A percentile compares a stretch with the other conserved stretches of the same genome.
These are phyloP conservation scores for Parauchenoglanis punctatus DNA, from an alignment of 2,797 vertebrate species.

Conservation along the genomic window DNA sequence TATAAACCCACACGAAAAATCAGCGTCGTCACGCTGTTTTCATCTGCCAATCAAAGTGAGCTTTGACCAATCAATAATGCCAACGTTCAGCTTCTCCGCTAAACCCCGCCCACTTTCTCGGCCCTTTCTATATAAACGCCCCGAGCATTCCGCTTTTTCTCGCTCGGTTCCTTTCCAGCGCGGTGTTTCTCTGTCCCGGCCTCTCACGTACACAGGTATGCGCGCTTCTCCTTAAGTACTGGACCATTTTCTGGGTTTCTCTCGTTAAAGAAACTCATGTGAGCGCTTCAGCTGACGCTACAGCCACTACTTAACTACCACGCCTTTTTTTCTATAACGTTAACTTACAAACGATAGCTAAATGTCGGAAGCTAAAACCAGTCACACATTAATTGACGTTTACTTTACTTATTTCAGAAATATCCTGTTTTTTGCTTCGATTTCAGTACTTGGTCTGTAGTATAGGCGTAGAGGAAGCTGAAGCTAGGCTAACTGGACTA, in stretches of 20 bases:
- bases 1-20: neutral
- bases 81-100: neutral
- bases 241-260: neutral
- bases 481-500: neutral
- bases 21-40: too few species aligned
- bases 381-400: neutral
- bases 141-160: fast-evolving
- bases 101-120: constrained; percentile 7
- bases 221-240: neutral
- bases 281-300: neutral
- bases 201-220: neutral
- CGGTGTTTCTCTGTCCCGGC: neutral
- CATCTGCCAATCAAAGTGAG: neutral
- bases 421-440: neutral
- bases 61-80: neutral
- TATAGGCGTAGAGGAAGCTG: neutral
- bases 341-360: neutral
- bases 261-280: neutral
- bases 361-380: neutral
- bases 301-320: neutral
- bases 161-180: neutral
- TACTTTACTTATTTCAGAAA: too few species aligned
- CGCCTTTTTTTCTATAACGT: neutral
- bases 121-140: constrained; percentile 1
- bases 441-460: neutral